Evolutionary conservation across 1,140 invertebrate species (phyloP), one percentile per base, ranked within the genome.

Genomic region (Bombus polaris): DNA sequence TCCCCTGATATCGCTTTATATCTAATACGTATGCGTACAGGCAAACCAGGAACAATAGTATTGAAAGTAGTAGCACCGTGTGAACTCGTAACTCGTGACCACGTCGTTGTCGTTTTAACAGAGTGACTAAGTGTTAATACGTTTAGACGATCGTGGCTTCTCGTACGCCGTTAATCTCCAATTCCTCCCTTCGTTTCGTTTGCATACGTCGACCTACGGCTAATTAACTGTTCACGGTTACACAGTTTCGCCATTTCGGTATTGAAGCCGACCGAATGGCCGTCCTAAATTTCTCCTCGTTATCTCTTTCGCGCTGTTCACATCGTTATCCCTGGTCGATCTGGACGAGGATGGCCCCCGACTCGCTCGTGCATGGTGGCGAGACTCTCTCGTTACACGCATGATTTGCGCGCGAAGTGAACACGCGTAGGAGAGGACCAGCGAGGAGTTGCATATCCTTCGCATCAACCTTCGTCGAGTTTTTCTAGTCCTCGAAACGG

Each of bases 251-350:
- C 82, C 73, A 72, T 81, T 86, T 86, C 72, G 83, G 83, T 53
- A 76, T 74, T 25, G 75, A 81, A 42, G 25, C 59, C 18, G 37
- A 35, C 42, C 65, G 74, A 80, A 80, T 28, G 77, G 13, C 62
- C 42, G 35, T 35, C 82, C 77, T 76, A 89, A 89, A 89, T 89
- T 88, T 89, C 87, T 89, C 87, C 72, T 89, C 87, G 84, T 88
- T 89, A 89, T 88, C 88, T 73, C 74, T 74, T 80, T 78, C 87
- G 78, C 32, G 47, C 25, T 59, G 73, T 89, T 88, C 73, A 72
- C 73, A 39, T 88, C 77, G 82, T 89, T 88, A 85, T 77, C n/a
- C 53, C n/a, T 28, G 37, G 28, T 6, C 25, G 22, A n/a, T n/a
- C 53, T 44, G 57, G 3, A n/a, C 25, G 0, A 9, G 35, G 15